Evolutionary conservation across 2,113 vertebrate genomes (phyloP).

Genomic region (Zosterops pallidus): DNA sequence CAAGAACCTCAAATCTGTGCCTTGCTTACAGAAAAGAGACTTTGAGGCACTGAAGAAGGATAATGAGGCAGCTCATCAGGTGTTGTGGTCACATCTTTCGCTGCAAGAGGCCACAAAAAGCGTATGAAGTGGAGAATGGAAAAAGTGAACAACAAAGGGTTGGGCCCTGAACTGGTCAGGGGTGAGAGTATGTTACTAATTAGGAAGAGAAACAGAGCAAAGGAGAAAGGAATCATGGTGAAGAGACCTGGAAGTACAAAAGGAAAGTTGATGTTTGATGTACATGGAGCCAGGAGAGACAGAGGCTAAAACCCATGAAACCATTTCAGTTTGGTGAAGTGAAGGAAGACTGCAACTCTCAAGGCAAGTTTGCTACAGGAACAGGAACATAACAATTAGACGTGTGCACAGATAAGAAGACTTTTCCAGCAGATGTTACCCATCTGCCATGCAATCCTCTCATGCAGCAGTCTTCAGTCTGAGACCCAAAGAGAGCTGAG

Average conservation of each 20-base stretch:
- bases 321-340: not conserved
- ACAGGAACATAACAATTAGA: not conserved
- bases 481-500: not conserved
- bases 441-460: not conserved
- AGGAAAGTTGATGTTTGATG: not conserved
- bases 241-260: not conserved
- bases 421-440: not conserved
- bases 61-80: not conserved
- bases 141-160: not conserved
- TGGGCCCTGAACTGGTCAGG: not conserved
- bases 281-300: not conserved
- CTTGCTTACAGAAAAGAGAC: not conserved
- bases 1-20: not conserved
- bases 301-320: not conserved
- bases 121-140: not conserved
- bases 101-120: not conserved
- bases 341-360: not conserved
- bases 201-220: not conserved
- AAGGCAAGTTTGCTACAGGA: not conserved
- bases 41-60: not conserved
- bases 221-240: not conserved
- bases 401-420: not conserved
- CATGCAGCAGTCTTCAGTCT: not conserved
- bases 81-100: not conserved
- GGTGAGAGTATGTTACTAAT: not conserved